Evolutionary conservation across 2,113 vertebrate genomes (phyloP), one percentile per base, ranked within the genome.

Genomic region (Crypturellus undulatus): DNA sequence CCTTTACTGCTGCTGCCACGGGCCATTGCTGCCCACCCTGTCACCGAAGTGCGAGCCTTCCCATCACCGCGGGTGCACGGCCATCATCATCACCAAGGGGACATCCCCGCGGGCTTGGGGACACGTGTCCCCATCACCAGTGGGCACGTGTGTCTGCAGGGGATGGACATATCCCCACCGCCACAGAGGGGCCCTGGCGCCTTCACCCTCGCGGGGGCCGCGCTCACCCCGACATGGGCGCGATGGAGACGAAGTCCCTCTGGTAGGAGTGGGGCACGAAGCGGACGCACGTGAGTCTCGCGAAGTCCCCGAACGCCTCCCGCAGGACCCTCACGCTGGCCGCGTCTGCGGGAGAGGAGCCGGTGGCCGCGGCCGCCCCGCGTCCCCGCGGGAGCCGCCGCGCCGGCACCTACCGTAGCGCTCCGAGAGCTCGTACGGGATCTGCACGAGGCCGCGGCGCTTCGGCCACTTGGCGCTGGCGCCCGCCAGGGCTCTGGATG

Each of bases 221-320:
- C 10, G 12, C 97, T 86, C 40, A 98, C 97, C 97, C 97, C 1
- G 91, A 72, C 71, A 96, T 81, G 8, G 97, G 97, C 8, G 85
- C 42, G 59, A 98, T 95, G 54, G 95, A 96, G 69, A 97, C 52
- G 72, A 97, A 97, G 65, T 97, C 97, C 58, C 64, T 90, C 67
- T 98, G 96, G 58, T 91, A 94, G 13, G 49, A 40, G 20, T 92
- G 94, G 30, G 96, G 22, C 2, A 97, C 89, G 76, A 98, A 98
- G 21, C 85, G 87, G 78, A 97, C 13, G 28, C 97, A 97, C 0
- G 97, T 97, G 77, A 85, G 69, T 14, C 21, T 88, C 11, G 96
- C 93, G 38, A 97, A 96, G 47, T 97, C 97, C 0, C 79, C 78
- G 26, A 97, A 93, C 0, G 97, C 97, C 65, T 95, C 84, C 51